Evolutionary conservation across 2,797 vertebrate species (phyloP).

Genomic region (Neosilurus hyrtlii): DNA sequence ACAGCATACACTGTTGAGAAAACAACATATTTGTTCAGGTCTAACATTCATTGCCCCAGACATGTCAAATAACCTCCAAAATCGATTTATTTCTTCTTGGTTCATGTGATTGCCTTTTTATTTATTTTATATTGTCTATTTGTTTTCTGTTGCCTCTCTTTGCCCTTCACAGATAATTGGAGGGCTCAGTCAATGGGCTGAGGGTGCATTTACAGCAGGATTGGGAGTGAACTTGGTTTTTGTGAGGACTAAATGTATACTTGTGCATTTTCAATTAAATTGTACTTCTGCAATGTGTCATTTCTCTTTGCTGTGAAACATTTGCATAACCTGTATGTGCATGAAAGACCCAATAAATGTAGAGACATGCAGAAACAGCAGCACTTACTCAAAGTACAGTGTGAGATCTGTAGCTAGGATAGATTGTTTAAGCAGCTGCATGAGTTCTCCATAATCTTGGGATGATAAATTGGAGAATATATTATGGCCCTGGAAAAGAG

Average conservation of each 20-base stretch:
- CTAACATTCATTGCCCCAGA: not conserved
- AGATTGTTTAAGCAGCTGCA: conserved; percentile 98
- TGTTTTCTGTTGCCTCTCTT: not conserved
- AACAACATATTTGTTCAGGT: not conserved
- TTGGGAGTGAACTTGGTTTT: not conserved
- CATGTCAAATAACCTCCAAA: not conserved
- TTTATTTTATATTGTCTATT: not conserved
- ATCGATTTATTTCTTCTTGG: not conserved
- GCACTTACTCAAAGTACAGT: conserved; percentile 95
- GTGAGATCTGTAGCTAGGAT: conserved; percentile 98
- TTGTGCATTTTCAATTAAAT: not conserved
- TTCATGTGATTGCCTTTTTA: not conserved
- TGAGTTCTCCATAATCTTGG: conserved; percentile 94
- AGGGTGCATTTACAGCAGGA: not conserved
- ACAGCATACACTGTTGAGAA: not conserved
- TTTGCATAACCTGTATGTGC: not conserved
- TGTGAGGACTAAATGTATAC: not conserved
- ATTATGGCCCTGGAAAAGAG: conserved; percentile 86
- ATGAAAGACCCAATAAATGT: not conserved
- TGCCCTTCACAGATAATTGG: not conserved
- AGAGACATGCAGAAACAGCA: not conserved
- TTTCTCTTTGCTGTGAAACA: not conserved
- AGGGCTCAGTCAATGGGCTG: not conserved
- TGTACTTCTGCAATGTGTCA: not conserved
- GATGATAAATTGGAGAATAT: conserved; percentile 99